These are phyloP conservation scores for Seriola quinqueradiata DNA, from an alignment of 2,113 vertebrate species.

Conservation along the genomic window DNA sequence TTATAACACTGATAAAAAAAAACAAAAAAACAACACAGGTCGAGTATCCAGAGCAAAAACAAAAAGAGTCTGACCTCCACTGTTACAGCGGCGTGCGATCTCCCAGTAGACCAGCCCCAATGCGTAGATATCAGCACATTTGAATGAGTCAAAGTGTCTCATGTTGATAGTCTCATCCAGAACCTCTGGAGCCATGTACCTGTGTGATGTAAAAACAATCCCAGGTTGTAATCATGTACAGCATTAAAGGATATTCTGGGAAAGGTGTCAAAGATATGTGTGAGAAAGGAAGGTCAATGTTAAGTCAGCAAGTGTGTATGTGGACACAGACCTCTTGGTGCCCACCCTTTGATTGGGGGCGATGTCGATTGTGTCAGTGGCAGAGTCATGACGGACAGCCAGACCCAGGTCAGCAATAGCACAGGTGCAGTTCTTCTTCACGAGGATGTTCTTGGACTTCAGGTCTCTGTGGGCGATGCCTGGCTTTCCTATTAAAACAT, in stretches of 20 bases:
- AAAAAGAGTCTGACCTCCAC: constrained; percentile 87
- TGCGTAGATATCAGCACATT: constrained; percentile 97
- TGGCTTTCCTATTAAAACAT: constrained; percentile 88
- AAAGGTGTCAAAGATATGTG: constrained; percentile 27
- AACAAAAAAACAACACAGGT: constrained; percentile 27
- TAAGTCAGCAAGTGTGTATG: background rate
- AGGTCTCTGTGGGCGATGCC: constrained; percentile 97
- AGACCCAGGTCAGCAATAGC: constrained; percentile 96
- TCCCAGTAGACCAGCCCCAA: constrained; percentile 97
- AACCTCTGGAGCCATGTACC: constrained; percentile 98
- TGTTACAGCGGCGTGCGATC: constrained; percentile 93
- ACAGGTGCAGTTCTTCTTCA: constrained; percentile 96
- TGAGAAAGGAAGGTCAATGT: background rate
- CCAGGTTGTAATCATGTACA: background rate
- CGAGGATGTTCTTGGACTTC: constrained; percentile 97
- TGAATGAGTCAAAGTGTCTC: constrained; percentile 98
- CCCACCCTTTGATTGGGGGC: constrained; percentile 96
- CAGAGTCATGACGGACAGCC: constrained; percentile 93
- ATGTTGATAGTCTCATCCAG: constrained; percentile 97
- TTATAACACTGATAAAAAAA: background rate
- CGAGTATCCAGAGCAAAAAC: constrained; percentile 33
- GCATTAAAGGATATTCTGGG: constrained; percentile 7
- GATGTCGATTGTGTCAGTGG: constrained; percentile 95
- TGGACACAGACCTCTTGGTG: constrained; percentile 90
- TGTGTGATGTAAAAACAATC: constrained; percentile 68